Conservation (phyloP, 2,113 vertebrate species). For the Lepus europaeus region DNA sequence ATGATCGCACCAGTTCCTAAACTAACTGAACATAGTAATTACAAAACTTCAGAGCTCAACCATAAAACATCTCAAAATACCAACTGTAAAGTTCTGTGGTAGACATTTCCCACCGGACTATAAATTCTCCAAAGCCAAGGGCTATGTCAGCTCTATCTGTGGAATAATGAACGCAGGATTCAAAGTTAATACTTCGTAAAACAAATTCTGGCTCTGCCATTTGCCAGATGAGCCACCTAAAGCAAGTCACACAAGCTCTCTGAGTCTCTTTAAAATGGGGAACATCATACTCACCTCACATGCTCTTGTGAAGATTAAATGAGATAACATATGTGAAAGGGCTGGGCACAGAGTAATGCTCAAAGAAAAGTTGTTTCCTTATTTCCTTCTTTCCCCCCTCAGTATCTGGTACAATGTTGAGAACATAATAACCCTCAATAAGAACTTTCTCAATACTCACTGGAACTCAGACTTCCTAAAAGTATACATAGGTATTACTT, state of each 20-base stretch:
- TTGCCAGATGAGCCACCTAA: not conserved
- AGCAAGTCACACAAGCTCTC: not conserved
- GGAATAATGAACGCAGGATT: not conserved
- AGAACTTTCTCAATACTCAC: slow-evolving; percentile 53
- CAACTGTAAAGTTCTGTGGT: not conserved
- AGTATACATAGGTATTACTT: not conserved
- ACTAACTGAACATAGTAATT: not conserved
- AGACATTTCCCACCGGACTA: slow-evolving; percentile 8
- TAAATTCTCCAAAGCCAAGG: not conserved
- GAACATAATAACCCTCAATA: slow-evolving; percentile 53
- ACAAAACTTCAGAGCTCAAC: slow-evolving; percentile 46
- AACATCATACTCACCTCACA: not conserved
- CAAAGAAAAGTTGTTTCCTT: slow-evolving; percentile 35
- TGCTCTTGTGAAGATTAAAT: not conserved
- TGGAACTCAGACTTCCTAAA: slow-evolving; percentile 22
- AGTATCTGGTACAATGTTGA: slow-evolving; percentile 45
- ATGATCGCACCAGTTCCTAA: not conserved
- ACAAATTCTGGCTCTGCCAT: not conserved
- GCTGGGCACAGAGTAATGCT: not conserved
- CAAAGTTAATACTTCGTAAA: not conserved
- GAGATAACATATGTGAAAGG: slow-evolving; percentile 37
- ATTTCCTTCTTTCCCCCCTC: slow-evolving; percentile 39
- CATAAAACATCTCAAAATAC: not conserved
- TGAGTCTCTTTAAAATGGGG: slow-evolving; percentile 4
- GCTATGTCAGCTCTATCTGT: not conserved